phyloP scores from a whole-genome alignment of 2,113 vertebrate species.

The Lucifuga dentata region DNA sequence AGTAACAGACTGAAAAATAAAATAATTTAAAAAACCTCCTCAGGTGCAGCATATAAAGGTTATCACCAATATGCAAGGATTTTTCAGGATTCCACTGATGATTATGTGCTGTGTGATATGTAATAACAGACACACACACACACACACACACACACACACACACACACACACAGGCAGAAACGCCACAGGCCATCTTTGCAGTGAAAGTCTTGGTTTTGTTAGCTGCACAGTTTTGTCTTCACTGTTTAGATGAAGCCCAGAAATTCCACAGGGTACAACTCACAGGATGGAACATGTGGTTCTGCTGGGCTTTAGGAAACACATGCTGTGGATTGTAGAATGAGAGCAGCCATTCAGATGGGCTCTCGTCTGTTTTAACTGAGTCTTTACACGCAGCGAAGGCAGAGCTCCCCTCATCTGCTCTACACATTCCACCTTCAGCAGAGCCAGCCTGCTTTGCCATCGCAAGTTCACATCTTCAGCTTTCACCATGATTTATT shows the following conservation, averaged over 20 bases:
- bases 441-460: slow-evolving; percentile 25
- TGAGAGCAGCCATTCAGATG: slow-evolving; percentile 13
- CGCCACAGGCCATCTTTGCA: slow-evolving; percentile 17
- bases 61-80: not conserved
- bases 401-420: slow-evolving; percentile 44
- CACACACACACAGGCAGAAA: slow-evolving; percentile 5
- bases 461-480: slow-evolving; percentile 17
- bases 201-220: slow-evolving; percentile 46
- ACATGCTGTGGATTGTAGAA: slow-evolving; percentile 30
- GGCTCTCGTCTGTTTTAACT: slow-evolving; percentile 54
- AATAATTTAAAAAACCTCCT: not conserved
- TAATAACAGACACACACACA: slow-evolving; percentile 3
- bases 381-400: slow-evolving; percentile 17
- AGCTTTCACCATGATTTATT: slow-evolving; percentile 25
- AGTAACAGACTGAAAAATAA: not conserved
- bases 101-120: not conserved
- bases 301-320: slow-evolving; percentile 62
- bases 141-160: too few species aligned
- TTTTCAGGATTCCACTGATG: not conserved
- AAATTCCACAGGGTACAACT: slow-evolving; percentile 45
- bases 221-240: slow-evolving; percentile 54
- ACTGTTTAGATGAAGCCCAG: slow-evolving; percentile 51
- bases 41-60: not conserved
- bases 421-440: slow-evolving; percentile 50
- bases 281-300: slow-evolving; percentile 46